Conservation (phyloP, 2,113 vertebrate genomes). For the Peromyscus polionotus region DNA sequence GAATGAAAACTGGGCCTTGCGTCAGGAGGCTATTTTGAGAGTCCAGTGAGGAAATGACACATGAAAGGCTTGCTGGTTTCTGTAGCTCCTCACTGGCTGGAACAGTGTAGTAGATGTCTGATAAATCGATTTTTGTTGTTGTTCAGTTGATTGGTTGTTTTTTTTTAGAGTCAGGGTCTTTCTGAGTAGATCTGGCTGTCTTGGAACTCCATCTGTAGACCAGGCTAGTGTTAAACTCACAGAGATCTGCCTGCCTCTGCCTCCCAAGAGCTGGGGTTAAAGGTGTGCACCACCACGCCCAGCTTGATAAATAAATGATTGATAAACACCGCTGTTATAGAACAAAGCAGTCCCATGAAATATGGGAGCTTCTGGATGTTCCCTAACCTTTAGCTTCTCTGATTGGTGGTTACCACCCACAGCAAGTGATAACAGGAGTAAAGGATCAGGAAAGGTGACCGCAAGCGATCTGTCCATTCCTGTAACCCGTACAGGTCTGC, state of each 20-base stretch:
- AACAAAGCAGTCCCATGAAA: not conserved
- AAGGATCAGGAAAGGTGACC: not conserved
- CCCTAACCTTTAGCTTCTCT: not conserved
- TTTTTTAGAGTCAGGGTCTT: not conserved
- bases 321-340: not conserved
- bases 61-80: not conserved
- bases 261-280: not conserved
- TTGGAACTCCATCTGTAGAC: not conserved
- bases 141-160: not conserved
- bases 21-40: not conserved
- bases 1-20: not conserved
- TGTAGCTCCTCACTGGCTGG: not conserved
- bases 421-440: not conserved
- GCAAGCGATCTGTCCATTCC: not conserved
- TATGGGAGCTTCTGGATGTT: not conserved
- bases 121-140: not conserved
- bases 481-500: not conserved
- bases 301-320: not conserved
- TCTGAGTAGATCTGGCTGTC: not conserved
- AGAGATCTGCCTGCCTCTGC: not conserved
- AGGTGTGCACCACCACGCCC: not conserved
- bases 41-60: not conserved
- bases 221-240: not conserved
- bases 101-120: not conserved
- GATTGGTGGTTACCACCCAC: not conserved